Evolutionary conservation across 2,113 vertebrate species (phyloP), one percentile per base, ranked within the genome.

Genomic region (Cyprinodon tularosa): DNA sequence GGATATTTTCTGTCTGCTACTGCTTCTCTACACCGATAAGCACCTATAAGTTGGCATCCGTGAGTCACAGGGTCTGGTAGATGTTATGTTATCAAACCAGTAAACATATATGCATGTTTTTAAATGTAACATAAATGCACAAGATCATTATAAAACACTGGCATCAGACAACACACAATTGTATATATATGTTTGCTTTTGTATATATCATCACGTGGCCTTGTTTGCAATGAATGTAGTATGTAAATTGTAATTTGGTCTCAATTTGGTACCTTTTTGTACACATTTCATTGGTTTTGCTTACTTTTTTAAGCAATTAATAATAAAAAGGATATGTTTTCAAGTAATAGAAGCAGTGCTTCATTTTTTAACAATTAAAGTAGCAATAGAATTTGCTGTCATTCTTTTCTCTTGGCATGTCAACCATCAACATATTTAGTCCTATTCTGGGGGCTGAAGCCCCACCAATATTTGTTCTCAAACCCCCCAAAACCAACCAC

Each of bases 211-310:
- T 84, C 59, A 74, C 40, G 89, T 88, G 91, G 88, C 89, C 92
- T 92, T 92, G 86, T 92, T 90, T 85, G 76, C 78, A 81, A 83
- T 82, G 90, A 90, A 89, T 93, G 92, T 92, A 89, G 68, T 83
- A 86, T 91, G 89, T 90, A 88, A 91, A 92, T 90, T 92, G 71
- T 40, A 62, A 38, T 60, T 60, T 44, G 14, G 12, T 77, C 47
- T 62, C 44, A 59, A 42, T 71, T 11, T 38, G 64, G 42, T 36
- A 66, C 42, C 5, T 47, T 66, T 66, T 47, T 66, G 42, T 66
- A 66, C 42, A 66, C 40, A 44, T 57, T 57, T 20, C n/a, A 38
- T 40, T 20, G 13, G 9, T 70, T 42, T 37, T 70, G 12, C 17
- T 70, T 29, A 3, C 8, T 12, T n/a, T 60, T 44, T 60, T 29